phyloP scores from a whole-genome alignment of 2,113 vertebrate genomes.

The Spea bombifrons region DNA sequence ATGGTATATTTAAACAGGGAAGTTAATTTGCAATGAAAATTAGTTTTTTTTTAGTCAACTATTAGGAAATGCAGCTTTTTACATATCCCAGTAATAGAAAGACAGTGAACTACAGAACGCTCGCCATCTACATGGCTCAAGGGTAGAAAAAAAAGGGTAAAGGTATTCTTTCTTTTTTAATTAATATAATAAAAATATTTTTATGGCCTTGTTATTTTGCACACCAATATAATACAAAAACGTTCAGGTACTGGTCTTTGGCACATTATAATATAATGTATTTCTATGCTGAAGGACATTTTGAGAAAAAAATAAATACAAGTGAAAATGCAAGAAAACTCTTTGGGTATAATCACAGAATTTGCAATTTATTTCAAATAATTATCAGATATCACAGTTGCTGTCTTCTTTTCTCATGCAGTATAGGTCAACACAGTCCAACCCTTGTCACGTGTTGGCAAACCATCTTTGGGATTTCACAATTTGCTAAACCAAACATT shows the following conservation, averaged over 20 bases:
- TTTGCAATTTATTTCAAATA: too few species aligned
- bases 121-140: constrained; percentile 13
- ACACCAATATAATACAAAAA: background rate
- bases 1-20: constrained; percentile 38
- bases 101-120: constrained; percentile 23
- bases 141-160: constrained; percentile 10
- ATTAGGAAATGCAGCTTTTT: constrained; percentile 18
- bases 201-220: background rate
- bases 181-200: background rate
- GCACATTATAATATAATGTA: background rate
- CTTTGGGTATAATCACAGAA: too few species aligned
- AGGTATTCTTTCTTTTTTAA: background rate
- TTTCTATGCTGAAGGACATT: background rate
- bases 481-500: too few species aligned
- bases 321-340: background rate
- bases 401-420: too few species aligned
- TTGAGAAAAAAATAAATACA: background rate
- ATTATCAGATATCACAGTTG: too few species aligned
- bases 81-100: constrained; percentile 8
- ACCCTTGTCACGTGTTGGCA: too few species aligned
- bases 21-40: constrained; percentile 43
- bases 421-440: too few species aligned
- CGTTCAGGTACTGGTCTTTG: background rate
- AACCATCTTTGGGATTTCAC: too few species aligned
- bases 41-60: constrained; percentile 35